Evolutionary conservation across 2,888 invertebrate species (phyloP).

Genomic region (Calliscelio sp.): DNA sequence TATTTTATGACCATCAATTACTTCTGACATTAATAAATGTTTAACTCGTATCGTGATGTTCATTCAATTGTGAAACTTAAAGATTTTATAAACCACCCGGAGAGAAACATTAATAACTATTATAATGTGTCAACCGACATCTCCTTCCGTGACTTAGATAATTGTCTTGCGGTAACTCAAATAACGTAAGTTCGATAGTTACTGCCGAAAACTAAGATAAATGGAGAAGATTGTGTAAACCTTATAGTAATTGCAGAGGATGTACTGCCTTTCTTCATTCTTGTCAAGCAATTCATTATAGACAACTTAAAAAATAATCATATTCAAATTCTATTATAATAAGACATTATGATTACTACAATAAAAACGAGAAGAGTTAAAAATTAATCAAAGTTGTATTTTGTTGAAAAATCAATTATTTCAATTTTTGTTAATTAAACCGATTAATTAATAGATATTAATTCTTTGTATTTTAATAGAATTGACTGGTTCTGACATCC

Average conservation of each 20-base stretch:
- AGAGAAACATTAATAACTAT: slow-evolving; percentile 12
- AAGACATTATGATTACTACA: too few relatives aligned
- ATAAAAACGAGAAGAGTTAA: too few relatives aligned
- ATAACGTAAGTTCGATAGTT: slow-evolving; percentile 11
- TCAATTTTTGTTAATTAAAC: too few relatives aligned
- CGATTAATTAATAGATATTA: too few relatives aligned
- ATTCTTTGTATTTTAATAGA: too few relatives aligned
- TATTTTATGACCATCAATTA: neutral
- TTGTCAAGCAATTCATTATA: neutral
- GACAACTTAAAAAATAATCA: neutral
- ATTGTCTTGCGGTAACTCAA: slow-evolving; percentile 33
- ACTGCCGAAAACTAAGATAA: slow-evolving; percentile 27
- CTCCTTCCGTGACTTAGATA: slow-evolving; percentile 11
- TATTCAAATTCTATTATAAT: too few relatives aligned
- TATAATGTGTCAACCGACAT: slow-evolving; percentile 21
- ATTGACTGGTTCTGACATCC: too few relatives aligned
- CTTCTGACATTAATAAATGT: neutral
- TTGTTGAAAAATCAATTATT: too few relatives aligned
- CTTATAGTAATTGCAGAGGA: neutral
- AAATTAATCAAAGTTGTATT: too few relatives aligned
- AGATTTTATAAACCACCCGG: neutral
- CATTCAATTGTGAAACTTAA: neutral
- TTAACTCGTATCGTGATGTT: neutral
- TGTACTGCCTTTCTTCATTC: neutral
- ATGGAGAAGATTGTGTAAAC: slow-evolving; percentile 11